Evolutionary conservation across 2,888 invertebrate species (phyloP).

Genomic region (Vannuccia rotundouncinata): DNA sequence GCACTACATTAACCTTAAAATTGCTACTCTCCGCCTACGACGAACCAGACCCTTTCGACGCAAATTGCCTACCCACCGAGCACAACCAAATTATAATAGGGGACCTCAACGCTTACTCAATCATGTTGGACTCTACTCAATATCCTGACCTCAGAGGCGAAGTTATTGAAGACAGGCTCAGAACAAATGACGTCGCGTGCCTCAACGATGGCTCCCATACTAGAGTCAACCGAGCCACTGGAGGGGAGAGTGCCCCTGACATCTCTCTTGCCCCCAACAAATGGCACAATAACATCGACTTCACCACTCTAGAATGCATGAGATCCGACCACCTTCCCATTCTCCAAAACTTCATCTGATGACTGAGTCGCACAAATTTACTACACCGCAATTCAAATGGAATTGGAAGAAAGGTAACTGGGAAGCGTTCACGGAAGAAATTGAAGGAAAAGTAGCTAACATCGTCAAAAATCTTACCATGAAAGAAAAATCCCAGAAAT

Average conservation of each 20-base stretch:
- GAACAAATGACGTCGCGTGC: neutral
- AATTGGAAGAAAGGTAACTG: neutral
- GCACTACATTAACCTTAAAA: neutral
- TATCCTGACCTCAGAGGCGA: neutral
- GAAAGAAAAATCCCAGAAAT: neutral
- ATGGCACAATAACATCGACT: neutral
- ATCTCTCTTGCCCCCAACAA: neutral
- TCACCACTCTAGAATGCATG: neutral
- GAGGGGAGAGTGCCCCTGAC: neutral
- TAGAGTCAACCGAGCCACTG: neutral
- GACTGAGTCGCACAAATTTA: neutral
- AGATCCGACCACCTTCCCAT: neutral
- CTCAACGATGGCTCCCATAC: neutral
- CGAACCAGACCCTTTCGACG: neutral
- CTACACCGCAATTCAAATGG: neutral
- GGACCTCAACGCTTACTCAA: neutral
- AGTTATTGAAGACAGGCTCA: neutral
- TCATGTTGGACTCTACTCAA: neutral
- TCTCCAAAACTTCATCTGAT: neutral
- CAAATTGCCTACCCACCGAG: neutral
- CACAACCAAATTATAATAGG: neutral
- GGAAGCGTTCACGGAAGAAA: neutral
- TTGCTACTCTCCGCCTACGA: neutral
- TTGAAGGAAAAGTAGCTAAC: neutral
- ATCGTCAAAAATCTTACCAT: neutral